Evolutionary conservation across 2,797 vertebrate species (phyloP).

Genomic region (Gymnodraco acuticeps): DNA sequence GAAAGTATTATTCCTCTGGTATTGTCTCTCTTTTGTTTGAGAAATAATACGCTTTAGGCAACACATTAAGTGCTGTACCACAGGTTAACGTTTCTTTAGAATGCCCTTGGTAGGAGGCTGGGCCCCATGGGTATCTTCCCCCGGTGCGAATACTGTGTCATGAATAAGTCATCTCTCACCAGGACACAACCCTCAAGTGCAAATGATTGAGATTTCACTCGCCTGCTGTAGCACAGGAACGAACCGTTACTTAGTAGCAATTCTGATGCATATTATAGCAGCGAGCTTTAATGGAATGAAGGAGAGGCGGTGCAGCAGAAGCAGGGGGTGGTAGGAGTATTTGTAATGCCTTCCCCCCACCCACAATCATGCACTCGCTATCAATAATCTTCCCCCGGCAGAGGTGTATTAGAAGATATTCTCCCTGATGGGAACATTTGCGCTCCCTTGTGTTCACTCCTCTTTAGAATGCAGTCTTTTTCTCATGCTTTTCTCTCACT

Average conservation of each 20-base stretch:
- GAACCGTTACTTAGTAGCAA: constrained; percentile 48
- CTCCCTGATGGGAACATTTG: constrained; percentile 68
- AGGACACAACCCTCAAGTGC: constrained; percentile 68
- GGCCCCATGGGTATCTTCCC: constrained; percentile 44
- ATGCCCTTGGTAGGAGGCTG: constrained; percentile 58
- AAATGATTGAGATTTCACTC: constrained; percentile 75
- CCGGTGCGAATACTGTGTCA: constrained; percentile 43
- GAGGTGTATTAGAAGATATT: constrained; percentile 63
- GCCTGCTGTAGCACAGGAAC: constrained; percentile 49
- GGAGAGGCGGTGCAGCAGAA: constrained; percentile 37
- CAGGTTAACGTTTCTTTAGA: constrained; percentile 54
- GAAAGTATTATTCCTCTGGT: background rate
- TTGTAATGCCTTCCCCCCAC: constrained; percentile 53
- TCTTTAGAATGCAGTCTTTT: constrained; percentile 56
- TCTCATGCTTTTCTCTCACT: constrained; percentile 38
- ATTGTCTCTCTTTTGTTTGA: constrained; percentile 31
- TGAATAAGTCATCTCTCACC: constrained; percentile 81
- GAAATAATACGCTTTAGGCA: constrained; percentile 15
- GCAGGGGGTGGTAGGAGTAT: constrained; percentile 46
- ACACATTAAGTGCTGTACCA: constrained; percentile 11
- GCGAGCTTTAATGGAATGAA: constrained; percentile 64
- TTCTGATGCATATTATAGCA: constrained; percentile 66
- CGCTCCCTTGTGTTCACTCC: constrained; percentile 43
- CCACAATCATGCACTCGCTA: constrained; percentile 60
- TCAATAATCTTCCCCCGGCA: constrained; percentile 59